Evolutionary conservation across 2,797 vertebrate species (phyloP).

Genomic region (Synanceia verrucosa): DNA sequence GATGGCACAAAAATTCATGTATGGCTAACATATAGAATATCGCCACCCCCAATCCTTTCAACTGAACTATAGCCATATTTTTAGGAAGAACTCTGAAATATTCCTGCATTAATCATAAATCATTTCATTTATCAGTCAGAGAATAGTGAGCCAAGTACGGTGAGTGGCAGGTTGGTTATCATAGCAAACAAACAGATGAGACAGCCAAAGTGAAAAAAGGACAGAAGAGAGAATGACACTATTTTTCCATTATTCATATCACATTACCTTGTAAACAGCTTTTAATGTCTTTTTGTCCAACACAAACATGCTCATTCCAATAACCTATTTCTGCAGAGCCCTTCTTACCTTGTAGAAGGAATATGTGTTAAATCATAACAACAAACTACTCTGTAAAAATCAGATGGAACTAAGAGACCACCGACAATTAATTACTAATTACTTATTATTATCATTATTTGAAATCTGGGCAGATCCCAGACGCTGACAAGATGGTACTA

Average conservation of each 20-base stretch:
- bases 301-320: neutral
- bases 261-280: neutral
- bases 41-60: neutral
- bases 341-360: neutral
- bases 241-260: neutral
- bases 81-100: neutral
- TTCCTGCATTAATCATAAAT: neutral
- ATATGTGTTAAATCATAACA: slow-evolving; percentile 23
- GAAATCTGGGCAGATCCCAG: slow-evolving; percentile 8
- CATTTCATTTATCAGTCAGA: neutral
- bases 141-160: neutral
- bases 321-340: neutral
- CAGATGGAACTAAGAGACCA: neutral
- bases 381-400: neutral
- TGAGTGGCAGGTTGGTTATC: neutral
- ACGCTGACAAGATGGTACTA: neutral
- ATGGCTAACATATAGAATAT: neutral
- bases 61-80: neutral
- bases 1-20: too few relatives aligned
- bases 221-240: neutral
- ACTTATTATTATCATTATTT: neutral
- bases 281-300: slow-evolving; percentile 6
- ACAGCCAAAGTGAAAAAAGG: neutral
- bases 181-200: neutral
- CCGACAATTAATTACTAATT: neutral